phyloP scores from a whole-genome alignment of 2,113 vertebrate genomes.

The Sinocyclocheilus rhinocerous region DNA sequence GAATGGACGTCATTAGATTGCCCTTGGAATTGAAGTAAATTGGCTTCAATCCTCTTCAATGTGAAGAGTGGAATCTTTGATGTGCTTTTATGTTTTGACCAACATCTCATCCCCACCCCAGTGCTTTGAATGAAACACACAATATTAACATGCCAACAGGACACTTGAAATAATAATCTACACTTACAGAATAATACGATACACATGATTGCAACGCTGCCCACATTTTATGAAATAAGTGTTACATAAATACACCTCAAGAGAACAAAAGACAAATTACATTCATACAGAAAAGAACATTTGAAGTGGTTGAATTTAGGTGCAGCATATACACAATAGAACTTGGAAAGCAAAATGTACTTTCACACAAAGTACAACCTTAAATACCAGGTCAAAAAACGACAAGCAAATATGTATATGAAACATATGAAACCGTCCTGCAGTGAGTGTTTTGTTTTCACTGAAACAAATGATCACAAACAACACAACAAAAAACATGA shows the following conservation, averaged over 20 bases:
- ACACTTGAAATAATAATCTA: constrained; percentile 59
- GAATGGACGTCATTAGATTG: background rate
- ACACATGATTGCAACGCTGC: constrained; percentile 64
- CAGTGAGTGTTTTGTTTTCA: constrained; percentile 25
- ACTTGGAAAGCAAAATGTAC: constrained; percentile 22
- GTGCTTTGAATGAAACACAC: background rate
- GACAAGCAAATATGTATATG: constrained; percentile 23
- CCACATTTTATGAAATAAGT: constrained; percentile 60
- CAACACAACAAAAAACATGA: constrained; percentile 37
- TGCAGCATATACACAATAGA: constrained; percentile 61
- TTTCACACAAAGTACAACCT: background rate
- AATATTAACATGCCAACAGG: constrained; percentile 13
- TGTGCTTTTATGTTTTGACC: background rate
- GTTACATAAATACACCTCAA: constrained; percentile 62
- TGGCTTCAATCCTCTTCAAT: background rate
- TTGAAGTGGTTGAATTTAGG: constrained; percentile 55
- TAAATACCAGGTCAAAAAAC: constrained; percentile 8
- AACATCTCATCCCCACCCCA: background rate
- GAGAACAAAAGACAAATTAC: constrained; percentile 61
- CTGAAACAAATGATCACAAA: constrained; percentile 56
- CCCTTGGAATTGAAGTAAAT: background rate
- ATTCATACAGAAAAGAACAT: constrained; percentile 70
- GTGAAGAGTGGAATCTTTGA: background rate
- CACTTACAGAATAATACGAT: constrained; percentile 63
- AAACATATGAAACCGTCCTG: constrained; percentile 61